Conservation (phyloP, 2,113 vertebrate species). For the Ivindomyrus marchei region DNA sequence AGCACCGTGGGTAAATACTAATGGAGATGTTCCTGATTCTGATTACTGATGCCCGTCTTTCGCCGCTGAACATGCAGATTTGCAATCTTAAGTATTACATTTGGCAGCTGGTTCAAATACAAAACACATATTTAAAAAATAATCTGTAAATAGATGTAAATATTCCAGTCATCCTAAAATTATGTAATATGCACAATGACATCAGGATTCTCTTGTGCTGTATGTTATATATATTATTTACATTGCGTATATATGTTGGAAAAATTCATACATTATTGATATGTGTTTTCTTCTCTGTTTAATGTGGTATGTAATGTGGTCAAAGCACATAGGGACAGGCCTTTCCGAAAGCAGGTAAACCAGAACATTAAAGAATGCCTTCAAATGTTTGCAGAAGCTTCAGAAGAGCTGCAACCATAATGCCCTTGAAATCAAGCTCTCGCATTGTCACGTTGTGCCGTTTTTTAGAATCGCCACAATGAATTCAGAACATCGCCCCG, state of each 20-base stretch:
- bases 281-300: not conserved
- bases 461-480: not conserved
- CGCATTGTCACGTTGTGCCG: not conserved
- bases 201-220: not conserved
- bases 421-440: not conserved
- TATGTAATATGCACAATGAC: not conserved
- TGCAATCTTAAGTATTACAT: not conserved
- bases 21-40: not conserved
- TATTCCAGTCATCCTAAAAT: not conserved
- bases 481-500: not conserved
- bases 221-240: not conserved
- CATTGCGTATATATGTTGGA: not conserved
- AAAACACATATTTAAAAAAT: not conserved
- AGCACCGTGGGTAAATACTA: not conserved
- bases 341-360: not conserved
- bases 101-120: not conserved
- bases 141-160: not conserved
- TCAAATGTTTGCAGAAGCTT: not conserved
- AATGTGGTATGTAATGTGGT: not conserved
- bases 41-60: not conserved
- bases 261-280: not conserved
- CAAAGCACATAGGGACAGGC: not conserved
- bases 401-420: not conserved
- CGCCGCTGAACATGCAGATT: not conserved
- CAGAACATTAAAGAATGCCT: not conserved